Conservation (phyloP, 1,140 invertebrate genomes). For the Nixonia krombeini region DNA sequence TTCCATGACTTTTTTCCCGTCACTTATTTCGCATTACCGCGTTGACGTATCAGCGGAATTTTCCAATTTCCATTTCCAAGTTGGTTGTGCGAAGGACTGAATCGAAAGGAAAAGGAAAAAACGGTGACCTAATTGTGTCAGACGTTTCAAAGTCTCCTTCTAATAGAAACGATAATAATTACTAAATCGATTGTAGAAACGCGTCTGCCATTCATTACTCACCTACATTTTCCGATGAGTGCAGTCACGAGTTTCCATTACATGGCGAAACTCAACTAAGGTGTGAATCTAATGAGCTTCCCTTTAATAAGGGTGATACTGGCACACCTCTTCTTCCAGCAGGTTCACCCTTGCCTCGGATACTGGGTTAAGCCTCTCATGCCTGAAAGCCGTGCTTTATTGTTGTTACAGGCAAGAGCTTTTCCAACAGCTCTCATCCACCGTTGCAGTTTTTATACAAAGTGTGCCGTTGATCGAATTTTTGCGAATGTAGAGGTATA, state of each 20-base stretch:
- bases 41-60: too few species aligned
- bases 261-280: not conserved
- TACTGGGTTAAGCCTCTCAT: conserved; percentile 17
- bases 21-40: too few species aligned
- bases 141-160: not conserved
- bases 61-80: too few species aligned
- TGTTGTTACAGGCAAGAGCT: conserved; percentile 13
- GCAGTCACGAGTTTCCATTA: too few species aligned
- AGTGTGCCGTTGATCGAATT: conserved; percentile 25
- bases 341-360: conserved; percentile 11
- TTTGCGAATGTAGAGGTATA: not conserved
- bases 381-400: conserved; percentile 10
- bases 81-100: not conserved
- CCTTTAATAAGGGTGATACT: conserved; percentile 36
- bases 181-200: not conserved
- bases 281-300: conserved; percentile 26
- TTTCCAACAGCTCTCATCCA: too few species aligned
- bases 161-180: not conserved
- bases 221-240: not conserved
- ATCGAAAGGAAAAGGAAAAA: not conserved
- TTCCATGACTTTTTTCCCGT: too few species aligned
- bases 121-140: not conserved
- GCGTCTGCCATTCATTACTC: not conserved
- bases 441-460: too few species aligned
- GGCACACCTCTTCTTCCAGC: conserved; percentile 33